Percentiles rank a stretch among this genome's conserved stretches.
Evolutionary conservation across 92 coral and sea anemone species (phyloP).

Genomic region (Phymanthus crucifer): DNA sequence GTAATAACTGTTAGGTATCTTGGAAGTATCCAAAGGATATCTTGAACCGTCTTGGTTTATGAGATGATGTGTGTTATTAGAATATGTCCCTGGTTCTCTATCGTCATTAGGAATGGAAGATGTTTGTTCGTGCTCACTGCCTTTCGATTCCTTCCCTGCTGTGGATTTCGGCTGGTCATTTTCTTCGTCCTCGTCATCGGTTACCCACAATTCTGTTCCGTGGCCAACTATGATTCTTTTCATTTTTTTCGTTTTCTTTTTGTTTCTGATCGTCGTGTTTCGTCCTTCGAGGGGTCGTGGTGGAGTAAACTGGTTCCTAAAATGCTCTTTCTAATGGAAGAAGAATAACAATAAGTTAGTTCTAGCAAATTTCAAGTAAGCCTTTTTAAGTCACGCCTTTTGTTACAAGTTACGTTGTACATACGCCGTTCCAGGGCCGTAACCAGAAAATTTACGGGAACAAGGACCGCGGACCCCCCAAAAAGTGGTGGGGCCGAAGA

Average conservation of each 20-base stretch:
- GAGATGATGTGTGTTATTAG: slow-evolving; percentile 36
- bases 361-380: not conserved
- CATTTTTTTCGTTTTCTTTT: slow-evolving; percentile 42
- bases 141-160: not conserved
- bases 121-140: not conserved
- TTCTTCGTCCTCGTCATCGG: slow-evolving; percentile 79
- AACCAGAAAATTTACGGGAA: no score
- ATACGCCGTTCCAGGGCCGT: no score
- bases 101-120: slow-evolving; percentile 9
- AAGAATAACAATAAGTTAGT: not conserved
- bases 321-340: slow-evolving; percentile 68
- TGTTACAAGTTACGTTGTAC: no score
- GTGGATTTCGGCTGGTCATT: slow-evolving; percentile 11
- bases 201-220: slow-evolving; percentile 71
- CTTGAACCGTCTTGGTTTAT: slow-evolving; percentile 27
- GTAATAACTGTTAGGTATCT: slow-evolving; percentile 20
- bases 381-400: no score
- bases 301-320: slow-evolving; percentile 61
- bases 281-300: slow-evolving; percentile 85
- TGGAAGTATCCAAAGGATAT: slow-evolving; percentile 12
- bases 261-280: slow-evolving; percentile 62
- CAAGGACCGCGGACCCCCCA: no score
- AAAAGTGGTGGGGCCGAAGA: no score
- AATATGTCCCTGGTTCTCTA: slow-evolving; percentile 41
- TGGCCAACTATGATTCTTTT: slow-evolving; percentile 45